phyloP scores from a whole-genome alignment of 37 sponge, comb jelly and placozoan genomes.

The Ianthella basta region DNA sequence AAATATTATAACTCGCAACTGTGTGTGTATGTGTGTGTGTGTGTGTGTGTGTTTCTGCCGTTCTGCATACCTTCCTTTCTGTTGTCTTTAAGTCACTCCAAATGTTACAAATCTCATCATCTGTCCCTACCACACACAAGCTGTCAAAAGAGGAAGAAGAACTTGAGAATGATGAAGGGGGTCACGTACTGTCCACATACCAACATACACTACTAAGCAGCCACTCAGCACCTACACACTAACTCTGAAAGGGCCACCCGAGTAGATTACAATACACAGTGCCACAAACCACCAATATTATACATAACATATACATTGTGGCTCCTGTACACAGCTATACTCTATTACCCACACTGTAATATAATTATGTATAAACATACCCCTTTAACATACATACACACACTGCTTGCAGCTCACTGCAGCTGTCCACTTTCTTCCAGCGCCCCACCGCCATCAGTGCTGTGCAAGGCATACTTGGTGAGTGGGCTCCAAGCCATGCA shows the following conservation, averaged over 20 bases:
- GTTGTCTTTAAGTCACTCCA: background rate
- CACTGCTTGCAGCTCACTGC: background rate
- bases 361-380: too few species aligned
- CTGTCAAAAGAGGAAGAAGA: constrained; percentile 23
- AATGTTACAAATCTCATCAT: background rate
- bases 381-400: too few species aligned
- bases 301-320: background rate
- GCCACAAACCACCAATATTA: background rate
- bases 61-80: background rate
- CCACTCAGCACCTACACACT: too few species aligned
- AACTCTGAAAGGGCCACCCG: too few species aligned
- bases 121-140: background rate
- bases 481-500: background rate
- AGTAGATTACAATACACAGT: too few species aligned
- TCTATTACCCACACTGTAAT: too few species aligned
- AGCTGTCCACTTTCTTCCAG: constrained; percentile 1
- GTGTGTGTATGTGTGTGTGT: too few species aligned
- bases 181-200: too few species aligned
- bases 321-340: background rate
- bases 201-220: too few species aligned
- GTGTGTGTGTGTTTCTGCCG: too few species aligned
- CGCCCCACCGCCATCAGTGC: background rate
- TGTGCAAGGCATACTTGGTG: background rate
- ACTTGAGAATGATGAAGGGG: too few species aligned
- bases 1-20: too few species aligned